Conservation (phyloP, 2,888 invertebrate species). For the Mesoligia furuncula region DNA sequence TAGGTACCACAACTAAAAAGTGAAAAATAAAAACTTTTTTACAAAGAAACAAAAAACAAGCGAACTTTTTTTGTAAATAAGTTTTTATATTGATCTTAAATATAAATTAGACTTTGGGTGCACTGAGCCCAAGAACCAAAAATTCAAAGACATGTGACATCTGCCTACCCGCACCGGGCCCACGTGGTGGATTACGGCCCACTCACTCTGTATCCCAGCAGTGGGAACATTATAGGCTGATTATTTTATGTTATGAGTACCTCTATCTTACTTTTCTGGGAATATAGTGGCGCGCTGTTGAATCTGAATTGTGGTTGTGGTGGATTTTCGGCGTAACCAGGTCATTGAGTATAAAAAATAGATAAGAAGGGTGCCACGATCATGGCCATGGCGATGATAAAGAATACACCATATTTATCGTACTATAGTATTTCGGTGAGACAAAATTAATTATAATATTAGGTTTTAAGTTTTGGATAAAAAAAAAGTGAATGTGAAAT, state of each 20-base stretch:
- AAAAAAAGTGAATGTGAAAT: neutral
- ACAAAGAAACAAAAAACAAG: too few relatives aligned
- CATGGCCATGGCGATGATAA: neutral
- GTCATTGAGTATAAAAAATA: constrained; percentile 4
- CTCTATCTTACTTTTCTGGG: neutral
- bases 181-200: too few relatives aligned
- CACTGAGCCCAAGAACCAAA: neutral
- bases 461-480: too few relatives aligned
- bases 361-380: neutral
- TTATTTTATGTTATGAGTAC: neutral
- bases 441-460: too few relatives aligned
- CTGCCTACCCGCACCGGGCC: too few relatives aligned
- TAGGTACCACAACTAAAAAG: too few relatives aligned
- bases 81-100: too few relatives aligned
- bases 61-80: too few relatives aligned
- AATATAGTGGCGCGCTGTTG: neutral
- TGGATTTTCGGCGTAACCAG: neutral
- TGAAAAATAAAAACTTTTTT: too few relatives aligned
- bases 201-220: too few relatives aligned
- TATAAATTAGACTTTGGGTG: neutral
- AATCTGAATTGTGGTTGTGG: neutral
- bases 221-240: too few relatives aligned
- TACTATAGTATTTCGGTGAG: neutral
- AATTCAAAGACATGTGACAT: too few relatives aligned
- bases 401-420: constrained; percentile 6